Conservation (phyloP, 2,888 invertebrate genomes). For the Agrochola lota region DNA sequence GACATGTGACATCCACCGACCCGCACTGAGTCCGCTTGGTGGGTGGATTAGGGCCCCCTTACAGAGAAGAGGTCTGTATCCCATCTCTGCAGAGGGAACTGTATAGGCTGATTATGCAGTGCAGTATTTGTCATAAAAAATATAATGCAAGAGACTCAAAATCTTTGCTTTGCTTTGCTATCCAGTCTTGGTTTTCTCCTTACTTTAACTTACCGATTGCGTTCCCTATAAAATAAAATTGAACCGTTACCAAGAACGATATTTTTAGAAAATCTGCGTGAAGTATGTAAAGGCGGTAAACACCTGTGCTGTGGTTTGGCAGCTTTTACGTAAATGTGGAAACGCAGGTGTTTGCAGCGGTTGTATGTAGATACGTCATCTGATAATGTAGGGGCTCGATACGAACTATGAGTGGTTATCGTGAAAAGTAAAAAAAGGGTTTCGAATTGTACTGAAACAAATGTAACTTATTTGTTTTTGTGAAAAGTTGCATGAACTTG, state of each 20-base stretch:
- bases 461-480: background rate
- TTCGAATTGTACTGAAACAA: background rate
- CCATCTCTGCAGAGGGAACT: no score
- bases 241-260: background rate
- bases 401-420: slow-evolving; percentile 2
- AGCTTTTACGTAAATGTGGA: slow-evolving; percentile 54
- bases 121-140: background rate
- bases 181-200: background rate
- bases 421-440: background rate
- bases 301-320: slow-evolving; percentile 62
- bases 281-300: slow-evolving; percentile 32
- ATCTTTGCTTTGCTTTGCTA: no score
- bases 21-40: no score
- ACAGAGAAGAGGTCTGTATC: background rate
- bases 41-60: background rate
- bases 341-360: slow-evolving; percentile 39
- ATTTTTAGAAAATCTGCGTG: slow-evolving; percentile 41
- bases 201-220: background rate
- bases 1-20: background rate
- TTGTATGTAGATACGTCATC: slow-evolving; percentile 13
- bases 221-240: background rate
- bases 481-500: no score
- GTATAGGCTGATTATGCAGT: background rate
- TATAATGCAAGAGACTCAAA: background rate
- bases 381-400: background rate